Base-by-base conservation (phyloP, 2,888 invertebrate genomes). In the Slavum lentiscoides region DNA sequence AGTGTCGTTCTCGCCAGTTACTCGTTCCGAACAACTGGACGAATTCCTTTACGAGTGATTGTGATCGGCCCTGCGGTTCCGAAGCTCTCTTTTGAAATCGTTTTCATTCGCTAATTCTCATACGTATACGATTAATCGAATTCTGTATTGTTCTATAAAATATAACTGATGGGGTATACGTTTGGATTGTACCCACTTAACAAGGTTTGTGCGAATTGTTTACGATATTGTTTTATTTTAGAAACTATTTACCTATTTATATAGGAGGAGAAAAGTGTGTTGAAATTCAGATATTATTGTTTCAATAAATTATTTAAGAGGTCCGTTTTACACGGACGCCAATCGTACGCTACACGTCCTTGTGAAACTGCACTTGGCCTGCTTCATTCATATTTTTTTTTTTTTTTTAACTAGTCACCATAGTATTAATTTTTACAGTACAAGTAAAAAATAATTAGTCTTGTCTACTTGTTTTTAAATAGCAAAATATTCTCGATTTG, bases 171-270 rank as follows among this genome's bases (percentile, higher is more conserved):
- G 61, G n/a, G n/a, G n/a, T 49, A 30, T 64, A 62, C 4, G 9
- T 74, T 74, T 74, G 74, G n/a, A 74, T 30, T 11, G 62, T 64
- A 37, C 0, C 53, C 9, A 37, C 21, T 49, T 8, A 49, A n/a
- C 49, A 23, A 64, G 53, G 62, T 64, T 64, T 64, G 62, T 62
- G 62, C 15, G 15, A 74, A 64, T 73, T 73, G 62, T 62, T 62
- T 62, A 30, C 21, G 21, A n/a, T 59, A 21, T 23, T 43, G 39
- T 21, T 43, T 61, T 43, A 17, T 73, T 72, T 43, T 21, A 23
- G 7, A 11, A 39, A 59, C 4, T 43, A 23, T 21, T 72, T 21
- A 39, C 21, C 4, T 43, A 23, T 21, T 72, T 17, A 37, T 21
- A 9, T 37, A 23, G 39, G 39, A n/a, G 23, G 59, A 21, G 11